Evolutionary conservation across 1,140 invertebrate genomes (phyloP), one percentile per base, ranked within the genome.

Genomic region (Hylyphantes graminicola): DNA sequence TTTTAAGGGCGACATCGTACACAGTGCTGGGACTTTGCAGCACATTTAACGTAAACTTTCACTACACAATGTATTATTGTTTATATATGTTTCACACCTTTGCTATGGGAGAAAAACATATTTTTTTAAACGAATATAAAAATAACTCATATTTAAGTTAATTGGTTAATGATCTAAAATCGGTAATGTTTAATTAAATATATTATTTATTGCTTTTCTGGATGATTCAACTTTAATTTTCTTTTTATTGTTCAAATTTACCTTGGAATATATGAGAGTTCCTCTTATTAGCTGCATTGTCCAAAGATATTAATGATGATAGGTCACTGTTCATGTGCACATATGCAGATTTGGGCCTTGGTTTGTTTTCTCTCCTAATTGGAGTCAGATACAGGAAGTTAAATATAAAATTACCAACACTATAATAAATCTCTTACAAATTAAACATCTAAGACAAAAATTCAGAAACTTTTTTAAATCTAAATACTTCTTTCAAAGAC

Each of bases 231-330:
- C 35, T 35, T 35, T 35, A 35, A 35, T 35, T 2, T 2, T 35
- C 35, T 35, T 35, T 35, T 35, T 35, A 35, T 35, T 35, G 1
- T 35, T 1, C 35, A 35, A 61, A 76, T 35, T 48, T 82, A 82
- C 80, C 70, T 57, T 68, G 50, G 53, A 68, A 59, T 51, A 84
- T 76, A 8, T 84, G 82, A 3, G 73, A 76, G 70, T 75, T 84
- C 70, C 82, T 76, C 63, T 84, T 84, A 54, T 84, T 84, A 51
- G 82, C 82, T 57, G 74, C 61, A 80, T 61, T 70, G n/a, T 68
- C 82, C 70, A 72, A 8, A 55, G 80, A 74, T n/a, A 82, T 4
- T 35, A 82, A 65, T 13, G 80, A 74, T 13, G 80, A 59, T 54
- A 82, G 59, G 17, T 82, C 80, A 65, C 80, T 82, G 51, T 82